Conservation (phyloP, 2,797 vertebrate species). For the Acanthurus lineatus region DNA sequence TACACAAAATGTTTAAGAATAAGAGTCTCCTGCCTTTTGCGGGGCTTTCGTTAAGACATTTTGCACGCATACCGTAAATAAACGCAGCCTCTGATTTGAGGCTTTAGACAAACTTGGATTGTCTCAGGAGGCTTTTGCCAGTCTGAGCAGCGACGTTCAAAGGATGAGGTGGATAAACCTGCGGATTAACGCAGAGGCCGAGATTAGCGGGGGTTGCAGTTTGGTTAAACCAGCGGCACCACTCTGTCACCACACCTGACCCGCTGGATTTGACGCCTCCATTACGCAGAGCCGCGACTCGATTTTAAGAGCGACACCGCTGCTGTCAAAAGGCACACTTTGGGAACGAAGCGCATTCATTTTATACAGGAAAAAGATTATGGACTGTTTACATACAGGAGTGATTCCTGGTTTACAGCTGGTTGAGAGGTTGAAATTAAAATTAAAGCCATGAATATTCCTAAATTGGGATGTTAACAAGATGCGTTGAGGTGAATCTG, state of each 20-base stretch:
- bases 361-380: slow-evolving; percentile 56
- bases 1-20: not conserved
- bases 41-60: not conserved
- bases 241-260: slow-evolving; percentile 44
- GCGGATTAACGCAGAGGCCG: slow-evolving; percentile 60
- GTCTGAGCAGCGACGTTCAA: slow-evolving; percentile 22
- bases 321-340: slow-evolving; percentile 73
- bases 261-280: slow-evolving; percentile 80
- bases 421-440: slow-evolving; percentile 55
- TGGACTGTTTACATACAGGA: slow-evolving; percentile 59
- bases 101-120: slow-evolving; percentile 26
- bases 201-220: slow-evolving; percentile 52
- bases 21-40: not conserved
- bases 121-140: slow-evolving; percentile 26
- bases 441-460: not conserved
- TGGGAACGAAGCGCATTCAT: slow-evolving; percentile 44
- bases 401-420: slow-evolving; percentile 32
- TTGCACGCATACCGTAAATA: not conserved
- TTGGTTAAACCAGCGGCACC: slow-evolving; percentile 63
- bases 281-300: slow-evolving; percentile 51
- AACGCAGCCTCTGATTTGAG: slow-evolving; percentile 8
- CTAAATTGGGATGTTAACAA: not conserved
- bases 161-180: slow-evolving; percentile 56
- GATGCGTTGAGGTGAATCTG: not conserved
- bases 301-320: slow-evolving; percentile 64